Evolutionary conservation across 2,888 invertebrate species (phyloP), one percentile per base, ranked within the genome.

Genomic region (Scaptomyza caliginosa): DNA sequence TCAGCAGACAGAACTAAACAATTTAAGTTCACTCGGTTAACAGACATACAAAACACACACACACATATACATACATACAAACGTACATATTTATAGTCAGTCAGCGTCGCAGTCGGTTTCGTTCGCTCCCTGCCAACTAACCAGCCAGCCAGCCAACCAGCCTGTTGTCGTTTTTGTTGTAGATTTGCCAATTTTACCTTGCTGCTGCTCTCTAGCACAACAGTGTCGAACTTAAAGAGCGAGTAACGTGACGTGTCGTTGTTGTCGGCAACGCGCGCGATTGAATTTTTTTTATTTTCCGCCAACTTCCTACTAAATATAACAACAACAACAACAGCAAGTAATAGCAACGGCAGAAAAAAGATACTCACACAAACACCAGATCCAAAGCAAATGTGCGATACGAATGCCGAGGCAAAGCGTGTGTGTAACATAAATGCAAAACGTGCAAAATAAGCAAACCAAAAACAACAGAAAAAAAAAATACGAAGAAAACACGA

Each of bases 181-280:
- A 73, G 59, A 60, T 65, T 80, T 78, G 80, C 80, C 75, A 77
- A 80, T 80, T 80, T 77, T 77, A 80, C 73, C 77, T 82, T 74
- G 77, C 67, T 58, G 67, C 67, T 69, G 65, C 78, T 75, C 76
- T 81, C 81, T 74, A 73, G 64, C 75, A 62, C 67, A 74, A 65
- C 83, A 83, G 81, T 86, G 77, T 86, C 74, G 67, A 80, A 83
- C 73, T 83, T 83, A 82, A 83, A 83, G 82, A 88, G 86, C 85
- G 78, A 78, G 82, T 67, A 81, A 81, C 85, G 85, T 86, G 86
- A 86, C 86, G 86, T 88, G 88, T 81, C 74, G 84, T 73, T 65
- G 67, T 68, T 66, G 74, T 74, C 75, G 65, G 57, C 68, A 59
- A 64, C 73, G 46, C 62, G 60, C 70, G 67, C 71, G 68, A 54